These are phyloP conservation scores for Oegoconia quadripuncta DNA, from an alignment of 2,888 invertebrate genomes.

Conservation along the genomic window DNA sequence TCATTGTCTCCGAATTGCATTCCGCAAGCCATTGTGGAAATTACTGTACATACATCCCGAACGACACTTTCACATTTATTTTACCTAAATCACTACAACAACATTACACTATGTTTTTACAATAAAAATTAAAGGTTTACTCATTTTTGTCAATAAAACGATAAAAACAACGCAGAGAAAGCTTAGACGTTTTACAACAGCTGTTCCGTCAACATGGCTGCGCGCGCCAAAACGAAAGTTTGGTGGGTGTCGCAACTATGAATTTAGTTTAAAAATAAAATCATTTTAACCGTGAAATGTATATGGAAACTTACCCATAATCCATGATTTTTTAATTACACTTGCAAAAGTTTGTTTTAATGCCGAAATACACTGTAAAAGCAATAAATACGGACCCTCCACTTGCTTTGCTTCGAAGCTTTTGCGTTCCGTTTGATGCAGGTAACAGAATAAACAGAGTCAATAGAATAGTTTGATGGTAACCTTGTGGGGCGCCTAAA, in stretches of 20 bases:
- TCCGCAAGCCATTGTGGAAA: slow-evolving; percentile 64
- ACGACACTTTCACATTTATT: slow-evolving; percentile 26
- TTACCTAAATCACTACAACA: slow-evolving; percentile 23
- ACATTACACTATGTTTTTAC: slow-evolving; percentile 37
- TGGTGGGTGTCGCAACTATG: slow-evolving; percentile 15
- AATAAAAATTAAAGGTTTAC: slow-evolving; percentile 24
- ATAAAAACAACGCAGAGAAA: slow-evolving; percentile 54
- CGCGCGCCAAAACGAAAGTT: slow-evolving; percentile 69
- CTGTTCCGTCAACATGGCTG: slow-evolving; percentile 73
- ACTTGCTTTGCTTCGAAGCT: slow-evolving; percentile 11
- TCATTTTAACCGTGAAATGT: too few relatives aligned
- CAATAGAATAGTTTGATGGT: too few relatives aligned
- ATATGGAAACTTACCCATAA: slow-evolving; percentile 43
- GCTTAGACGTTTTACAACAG: slow-evolving; percentile 54
- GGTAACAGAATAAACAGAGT: too few relatives aligned
- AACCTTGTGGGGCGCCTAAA: too few relatives aligned
- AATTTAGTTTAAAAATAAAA: slow-evolving; percentile 6
- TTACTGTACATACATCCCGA: slow-evolving; percentile 39
- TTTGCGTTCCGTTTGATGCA: slow-evolving; percentile 22
- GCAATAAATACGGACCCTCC: background rate
- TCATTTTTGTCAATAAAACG: slow-evolving; percentile 40
- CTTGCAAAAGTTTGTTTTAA: background rate
- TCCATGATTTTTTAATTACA: slow-evolving; percentile 36
- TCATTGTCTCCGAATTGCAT: slow-evolving; percentile 55
- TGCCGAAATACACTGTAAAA: background rate